Percentiles rank a stretch among this genome's conserved stretches.
These are phyloP conservation scores for Samia ricini DNA, from an alignment of 1,140 invertebrate species.

Conservation along the genomic window DNA sequence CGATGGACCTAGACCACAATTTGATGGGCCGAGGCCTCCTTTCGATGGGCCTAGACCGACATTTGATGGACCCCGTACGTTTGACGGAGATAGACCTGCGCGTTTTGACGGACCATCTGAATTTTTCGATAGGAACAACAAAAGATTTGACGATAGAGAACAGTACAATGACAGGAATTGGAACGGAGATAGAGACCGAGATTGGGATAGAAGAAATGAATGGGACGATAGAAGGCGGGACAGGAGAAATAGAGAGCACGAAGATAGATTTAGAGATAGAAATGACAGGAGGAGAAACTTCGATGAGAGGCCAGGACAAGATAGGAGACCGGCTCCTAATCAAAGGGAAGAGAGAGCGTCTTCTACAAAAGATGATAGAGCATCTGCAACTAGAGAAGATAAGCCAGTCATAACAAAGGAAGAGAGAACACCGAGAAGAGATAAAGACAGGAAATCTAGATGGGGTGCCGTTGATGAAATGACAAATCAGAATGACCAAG, in stretches of 20 bases:
- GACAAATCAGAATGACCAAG: slow-evolving; percentile 4
- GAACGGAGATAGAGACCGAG: slow-evolving; percentile 53
- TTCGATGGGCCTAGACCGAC: slow-evolving; percentile 35
- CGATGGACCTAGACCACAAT: slow-evolving; percentile 26
- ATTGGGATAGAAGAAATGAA: slow-evolving; percentile 56
- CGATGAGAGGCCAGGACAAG: slow-evolving; percentile 17
- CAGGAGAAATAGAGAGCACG: slow-evolving; percentile 19
- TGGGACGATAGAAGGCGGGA: slow-evolving; percentile 57
- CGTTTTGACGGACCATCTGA: slow-evolving; percentile 52
- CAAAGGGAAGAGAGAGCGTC: slow-evolving; percentile 10
- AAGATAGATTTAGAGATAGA: slow-evolving; percentile 16
- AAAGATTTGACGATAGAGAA: slow-evolving; percentile 58
- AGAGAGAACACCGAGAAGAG: slow-evolving; percentile 42
- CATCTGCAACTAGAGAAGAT: background rate
- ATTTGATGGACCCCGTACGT: slow-evolving; percentile 25
- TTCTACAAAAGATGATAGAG: background rate
- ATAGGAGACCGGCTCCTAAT: background rate
- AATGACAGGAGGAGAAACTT: slow-evolving; percentile 18
- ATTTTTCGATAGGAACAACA: slow-evolving; percentile 59
- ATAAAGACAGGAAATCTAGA: slow-evolving; percentile 66
- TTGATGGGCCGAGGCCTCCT: slow-evolving; percentile 44
- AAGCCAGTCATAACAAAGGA: slow-evolving; percentile 20
- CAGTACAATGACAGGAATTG: slow-evolving; percentile 57
- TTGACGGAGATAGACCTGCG: slow-evolving; percentile 39
- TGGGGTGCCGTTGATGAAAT: slow-evolving; percentile 65